These are phyloP conservation scores for Brachionus calyciflorus DNA, from an alignment of 1,140 invertebrate genomes.

Conservation along the genomic window DNA sequence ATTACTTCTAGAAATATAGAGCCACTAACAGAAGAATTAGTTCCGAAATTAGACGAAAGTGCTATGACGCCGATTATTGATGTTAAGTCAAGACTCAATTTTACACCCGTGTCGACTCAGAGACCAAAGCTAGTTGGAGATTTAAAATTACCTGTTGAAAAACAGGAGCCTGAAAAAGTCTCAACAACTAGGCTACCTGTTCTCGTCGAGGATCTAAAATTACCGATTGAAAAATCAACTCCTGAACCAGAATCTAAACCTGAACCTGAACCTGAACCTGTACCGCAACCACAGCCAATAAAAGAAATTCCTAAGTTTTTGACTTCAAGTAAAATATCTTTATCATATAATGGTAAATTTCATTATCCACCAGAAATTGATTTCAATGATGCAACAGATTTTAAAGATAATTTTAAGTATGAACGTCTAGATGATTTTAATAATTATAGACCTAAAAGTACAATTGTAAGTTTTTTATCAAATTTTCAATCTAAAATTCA, in stretches of 20 bases:
- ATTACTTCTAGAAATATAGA: constrained; percentile 26
- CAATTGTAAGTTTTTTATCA: neutral
- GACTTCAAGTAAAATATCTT: neutral
- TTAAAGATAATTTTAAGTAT: neutral
- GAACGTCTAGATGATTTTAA: neutral
- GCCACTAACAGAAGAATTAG: constrained; percentile 20
- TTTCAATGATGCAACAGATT: neutral
- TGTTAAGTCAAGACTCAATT: constrained; percentile 5
- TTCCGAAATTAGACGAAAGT: constrained; percentile 17
- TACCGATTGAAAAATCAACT: neutral
- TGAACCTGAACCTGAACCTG: neutral
- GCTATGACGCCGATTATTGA: neutral
- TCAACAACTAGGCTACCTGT: neutral
- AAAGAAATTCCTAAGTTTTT: neutral
- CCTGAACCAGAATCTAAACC: neutral
- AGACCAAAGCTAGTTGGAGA: neutral
- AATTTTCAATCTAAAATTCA: too few species aligned
- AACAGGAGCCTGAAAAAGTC: neutral
- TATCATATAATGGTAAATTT: constrained; percentile 39
- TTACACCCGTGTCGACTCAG: neutral
- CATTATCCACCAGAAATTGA: constrained; percentile 42
- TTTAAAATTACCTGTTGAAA: constrained; percentile 29
- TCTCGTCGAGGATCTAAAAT: constrained; percentile 14
- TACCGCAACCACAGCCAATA: neutral
- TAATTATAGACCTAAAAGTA: constrained; percentile 29